These are phyloP conservation scores for Leuciscus idus DNA, from an alignment of 2,113 vertebrate genomes.

Conservation along the genomic window DNA sequence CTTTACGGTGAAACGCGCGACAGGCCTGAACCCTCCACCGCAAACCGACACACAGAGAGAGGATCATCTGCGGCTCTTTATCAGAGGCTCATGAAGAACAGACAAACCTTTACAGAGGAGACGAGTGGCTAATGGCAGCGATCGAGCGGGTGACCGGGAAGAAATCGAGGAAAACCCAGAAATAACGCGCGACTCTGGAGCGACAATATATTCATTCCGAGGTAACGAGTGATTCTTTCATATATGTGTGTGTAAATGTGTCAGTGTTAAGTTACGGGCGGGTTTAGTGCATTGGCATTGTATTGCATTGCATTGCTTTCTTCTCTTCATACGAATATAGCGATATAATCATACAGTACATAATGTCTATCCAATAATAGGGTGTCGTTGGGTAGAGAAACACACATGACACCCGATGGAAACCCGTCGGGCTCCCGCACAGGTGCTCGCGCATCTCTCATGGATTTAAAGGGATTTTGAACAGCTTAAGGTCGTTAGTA, in stretches of 20 bases:
- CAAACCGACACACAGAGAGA: neutral
- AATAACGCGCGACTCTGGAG: constrained; percentile 49
- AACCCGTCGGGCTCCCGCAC: constrained; percentile 35
- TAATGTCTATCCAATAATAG: neutral
- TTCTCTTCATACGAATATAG: neutral
- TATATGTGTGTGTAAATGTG: neutral
- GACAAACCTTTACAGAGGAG: constrained; percentile 6
- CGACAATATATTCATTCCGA: constrained; percentile 25
- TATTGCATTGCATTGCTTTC: neutral
- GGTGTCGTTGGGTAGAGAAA: neutral
- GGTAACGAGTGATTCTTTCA: constrained; percentile 10
- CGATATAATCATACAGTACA: neutral
- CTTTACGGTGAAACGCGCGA: neutral
- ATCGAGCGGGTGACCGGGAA: neutral
- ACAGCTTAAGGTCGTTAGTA: constrained; percentile 41
- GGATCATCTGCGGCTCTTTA: neutral
- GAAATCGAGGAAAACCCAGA: constrained; percentile 44
- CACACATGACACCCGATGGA: neutral
- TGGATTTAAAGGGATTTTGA: constrained; percentile 41
- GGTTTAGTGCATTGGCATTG: neutral
- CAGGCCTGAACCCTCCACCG: neutral
- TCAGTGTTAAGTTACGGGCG: neutral
- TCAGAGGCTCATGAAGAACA: neutral
- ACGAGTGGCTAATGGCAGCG: constrained; percentile 1
- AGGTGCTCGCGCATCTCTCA: constrained; percentile 52